Evolutionary conservation across 2,888 invertebrate genomes (phyloP).

Genomic region (Pristionchus japonicus): DNA sequence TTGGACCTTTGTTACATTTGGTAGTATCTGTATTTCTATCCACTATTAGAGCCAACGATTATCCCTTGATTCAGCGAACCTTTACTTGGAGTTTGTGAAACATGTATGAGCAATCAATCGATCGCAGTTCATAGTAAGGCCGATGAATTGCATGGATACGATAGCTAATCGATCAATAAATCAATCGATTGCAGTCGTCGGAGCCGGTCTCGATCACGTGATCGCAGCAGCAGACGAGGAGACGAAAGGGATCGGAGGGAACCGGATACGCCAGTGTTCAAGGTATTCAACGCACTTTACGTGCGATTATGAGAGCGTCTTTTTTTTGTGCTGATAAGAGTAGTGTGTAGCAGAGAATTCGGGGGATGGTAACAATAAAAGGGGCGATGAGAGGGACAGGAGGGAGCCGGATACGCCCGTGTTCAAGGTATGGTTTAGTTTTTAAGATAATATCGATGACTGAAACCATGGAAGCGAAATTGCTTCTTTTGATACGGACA

Average conservation of each 20-base stretch:
- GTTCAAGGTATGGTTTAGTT: constrained; percentile 39
- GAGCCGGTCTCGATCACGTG: background rate
- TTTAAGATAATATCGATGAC: too few species aligned
- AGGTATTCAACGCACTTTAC: too few species aligned
- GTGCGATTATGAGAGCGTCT: too few species aligned
- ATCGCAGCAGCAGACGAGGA: background rate
- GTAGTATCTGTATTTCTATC: too few species aligned
- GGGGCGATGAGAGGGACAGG: background rate
- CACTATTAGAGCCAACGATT: too few species aligned
- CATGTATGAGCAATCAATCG: background rate
- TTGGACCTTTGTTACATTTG: background rate
- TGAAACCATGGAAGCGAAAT: too few species aligned
- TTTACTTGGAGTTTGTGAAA: too few species aligned
- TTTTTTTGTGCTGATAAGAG: too few species aligned
- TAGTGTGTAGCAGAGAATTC: background rate
- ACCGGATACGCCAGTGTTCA: constrained; percentile 29
- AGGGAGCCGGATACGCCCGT: constrained; percentile 23
- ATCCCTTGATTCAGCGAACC: too few species aligned
- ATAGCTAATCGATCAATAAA: background rate
- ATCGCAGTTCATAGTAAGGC: background rate
- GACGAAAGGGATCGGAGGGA: constrained; percentile 23
- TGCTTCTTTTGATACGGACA: too few species aligned
- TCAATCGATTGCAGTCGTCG: constrained; percentile 4
- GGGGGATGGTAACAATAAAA: too few species aligned
- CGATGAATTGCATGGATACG: background rate